Evolutionary conservation across 2,888 invertebrate species (phyloP), one percentile per base, ranked within the genome.

Genomic region (Drosophila quinaria): DNA sequence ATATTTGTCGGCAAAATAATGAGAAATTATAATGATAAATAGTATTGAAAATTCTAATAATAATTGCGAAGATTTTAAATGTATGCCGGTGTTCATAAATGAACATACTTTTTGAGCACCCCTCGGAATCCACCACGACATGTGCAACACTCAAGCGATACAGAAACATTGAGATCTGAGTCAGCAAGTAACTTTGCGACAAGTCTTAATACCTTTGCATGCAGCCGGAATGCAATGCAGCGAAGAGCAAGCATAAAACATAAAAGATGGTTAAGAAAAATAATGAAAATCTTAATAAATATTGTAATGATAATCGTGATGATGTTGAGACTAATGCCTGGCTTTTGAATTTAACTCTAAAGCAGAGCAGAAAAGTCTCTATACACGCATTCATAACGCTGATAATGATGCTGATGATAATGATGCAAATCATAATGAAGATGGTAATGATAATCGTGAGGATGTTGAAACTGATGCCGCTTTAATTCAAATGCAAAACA

Each of bases 401-500:
- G 17, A 47, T 31, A 31, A 31, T 4, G 33, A 13, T 17, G 9
- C 9, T 8, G 1, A 29, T 13, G 15, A 15, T 37, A 49, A 62
- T 37, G 60, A 61, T 37, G 41, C 60, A 13, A 72, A 63, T 58
- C 65, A 29, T 61, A 35, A 59, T 46, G 55, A 47, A 35, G 44
- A 76, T 78, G 66, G 66, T 74, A 70, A 74, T 80, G 80, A 70
- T 66, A 58, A 55, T 37, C 62, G 63, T 19, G 61, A 58, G 33
- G 50, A 52, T 46, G 65, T 52, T 41, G 60, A 51, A 49, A 56
- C 56, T 47, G 58, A 51, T 44, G 54, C 37, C 66, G 74, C 81
- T 83, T 81, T 78, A 83, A 86, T 84, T 84, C 81, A 86, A 83
- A 86, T 84, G 83, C 84, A 72, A 81, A 82, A 70, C 72, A 52